Percentiles rank a stretch among this genome's conserved stretches.
Conservation (phyloP, 2,113 vertebrate genomes). For the Butorides virescens region DNA sequence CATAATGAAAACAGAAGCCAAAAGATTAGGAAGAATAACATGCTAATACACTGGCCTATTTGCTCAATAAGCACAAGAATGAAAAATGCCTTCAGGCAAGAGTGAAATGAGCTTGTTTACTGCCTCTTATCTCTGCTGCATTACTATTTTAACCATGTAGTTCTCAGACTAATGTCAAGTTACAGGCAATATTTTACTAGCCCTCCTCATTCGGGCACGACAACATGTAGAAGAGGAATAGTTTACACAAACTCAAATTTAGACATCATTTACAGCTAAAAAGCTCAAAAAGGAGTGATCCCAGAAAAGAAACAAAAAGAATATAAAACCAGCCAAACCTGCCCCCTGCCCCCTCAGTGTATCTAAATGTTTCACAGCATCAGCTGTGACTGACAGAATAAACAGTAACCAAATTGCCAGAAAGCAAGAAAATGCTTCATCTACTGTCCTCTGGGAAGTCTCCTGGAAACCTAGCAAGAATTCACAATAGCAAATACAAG, state of each 20-base stretch:
- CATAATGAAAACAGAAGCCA: not conserved
- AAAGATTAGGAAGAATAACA: not conserved
- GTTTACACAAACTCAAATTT: not conserved
- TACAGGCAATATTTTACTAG: not conserved
- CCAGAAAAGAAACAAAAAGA: not conserved
- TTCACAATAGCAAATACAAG: not conserved
- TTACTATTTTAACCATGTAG: not conserved
- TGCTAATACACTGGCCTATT: not conserved
- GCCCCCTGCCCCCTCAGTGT: not conserved
- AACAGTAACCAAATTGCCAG: not conserved
- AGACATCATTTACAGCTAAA: not conserved
- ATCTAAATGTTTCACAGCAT: not conserved
- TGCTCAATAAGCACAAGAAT: not conserved
- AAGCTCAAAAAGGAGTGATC: not conserved
- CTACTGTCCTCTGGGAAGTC: not conserved
- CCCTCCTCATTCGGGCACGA: not conserved
- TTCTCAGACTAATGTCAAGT: not conserved
- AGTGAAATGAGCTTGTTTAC: not conserved
- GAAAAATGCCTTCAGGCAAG: not conserved
- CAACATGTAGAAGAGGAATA: fast-evolving
- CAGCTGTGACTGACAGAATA: slow-evolving; percentile 46
- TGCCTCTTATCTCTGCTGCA: not conserved
- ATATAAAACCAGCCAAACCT: not conserved
- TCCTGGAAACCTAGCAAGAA: slow-evolving; percentile 27
- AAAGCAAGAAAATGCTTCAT: not conserved